Evolutionary conservation across 2,113 vertebrate genomes (phyloP), one percentile per base, ranked within the genome.

Genomic region (Atlantisia rogersi): DNA sequence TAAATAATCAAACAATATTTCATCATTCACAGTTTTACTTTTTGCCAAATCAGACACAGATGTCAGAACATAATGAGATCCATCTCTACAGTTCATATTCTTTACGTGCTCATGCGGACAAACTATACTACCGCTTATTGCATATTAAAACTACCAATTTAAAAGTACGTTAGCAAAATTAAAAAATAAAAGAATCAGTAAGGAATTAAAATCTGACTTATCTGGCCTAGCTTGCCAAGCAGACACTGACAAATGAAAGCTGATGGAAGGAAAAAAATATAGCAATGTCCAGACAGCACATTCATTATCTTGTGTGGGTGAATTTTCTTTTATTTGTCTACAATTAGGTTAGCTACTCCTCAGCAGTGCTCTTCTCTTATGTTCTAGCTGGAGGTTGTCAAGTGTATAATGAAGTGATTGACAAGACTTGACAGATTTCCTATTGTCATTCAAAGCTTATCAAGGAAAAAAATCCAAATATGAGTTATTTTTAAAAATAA

Each of bases 301-400:
- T 97, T 95, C 82, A 92, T 96, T 97, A 59, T 75, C 71, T 96
- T 35, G 25, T 78, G 75, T 88, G 94, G 58, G 83, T 92, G 90
- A 96, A 94, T 96, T 95, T 95, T 97, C 94, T 97, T 97, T 97
- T 91, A 96, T 97, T 98, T 98, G 69, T 95, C 94, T 93, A 92
- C 96, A 97, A 79, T 96, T 97, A 97, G 73, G 84, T 95, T 96
- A 96, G 62, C 79, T 91, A 78, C 82, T 89, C 86, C 74, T 91
- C 37, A 84, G 73, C 39, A 53, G 35, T 26, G 12, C 18, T 69
- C 44, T 92, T 98, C 77, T 96, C 82, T 95, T 92, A 74, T 82
- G 60, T 89, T 94, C 71, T 96, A 94, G 97, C 65, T 88, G 60
- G 65, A 90, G 58, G 52, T 80, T 98, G 95, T 95, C 95, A 82